phyloP scores from a whole-genome alignment of 2,797 vertebrate species.

The Phrynocephalus guinanensis region DNA sequence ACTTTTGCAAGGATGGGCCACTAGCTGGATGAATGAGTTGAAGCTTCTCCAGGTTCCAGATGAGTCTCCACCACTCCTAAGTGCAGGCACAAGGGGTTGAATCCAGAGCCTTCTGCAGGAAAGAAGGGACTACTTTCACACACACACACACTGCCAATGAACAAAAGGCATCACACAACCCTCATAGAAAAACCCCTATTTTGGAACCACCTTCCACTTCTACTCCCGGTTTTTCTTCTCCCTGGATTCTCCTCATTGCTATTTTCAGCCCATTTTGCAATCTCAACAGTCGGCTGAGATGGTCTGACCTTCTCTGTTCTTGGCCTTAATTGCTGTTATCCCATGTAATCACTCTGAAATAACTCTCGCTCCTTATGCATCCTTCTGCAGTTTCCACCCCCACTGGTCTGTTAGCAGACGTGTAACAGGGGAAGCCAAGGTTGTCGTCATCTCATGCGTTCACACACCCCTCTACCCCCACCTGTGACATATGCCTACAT shows the following conservation, averaged over 20 bases:
- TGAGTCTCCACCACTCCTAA: background rate
- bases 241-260: too few relatives aligned
- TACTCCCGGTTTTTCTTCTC: fast-evolving
- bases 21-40: too few relatives aligned
- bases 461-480: fast-evolving
- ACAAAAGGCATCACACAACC: too few relatives aligned
- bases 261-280: background rate
- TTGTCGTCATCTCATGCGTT: background rate
- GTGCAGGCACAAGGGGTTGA: background rate
- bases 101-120: background rate
- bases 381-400: conserved; percentile 42
- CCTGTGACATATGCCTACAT: too few relatives aligned
- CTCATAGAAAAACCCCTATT: too few relatives aligned
- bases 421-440: background rate
- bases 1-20: too few relatives aligned
- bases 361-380: conserved; percentile 35
- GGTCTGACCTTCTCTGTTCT: conserved; percentile 68
- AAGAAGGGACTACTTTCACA: too few relatives aligned
- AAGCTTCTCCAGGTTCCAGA: background rate
- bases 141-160: too few relatives aligned
- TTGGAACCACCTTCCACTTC: background rate
- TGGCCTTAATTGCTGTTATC: conserved; percentile 65
- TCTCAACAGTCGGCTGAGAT: background rate
- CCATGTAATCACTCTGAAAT: conserved; percentile 68
- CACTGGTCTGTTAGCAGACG: conserved; percentile 49